Percentiles rank a stretch among this genome's conserved stretches.
Evolutionary conservation across 2,113 vertebrate species (phyloP).

Genomic region (Festucalex cinctus): DNA sequence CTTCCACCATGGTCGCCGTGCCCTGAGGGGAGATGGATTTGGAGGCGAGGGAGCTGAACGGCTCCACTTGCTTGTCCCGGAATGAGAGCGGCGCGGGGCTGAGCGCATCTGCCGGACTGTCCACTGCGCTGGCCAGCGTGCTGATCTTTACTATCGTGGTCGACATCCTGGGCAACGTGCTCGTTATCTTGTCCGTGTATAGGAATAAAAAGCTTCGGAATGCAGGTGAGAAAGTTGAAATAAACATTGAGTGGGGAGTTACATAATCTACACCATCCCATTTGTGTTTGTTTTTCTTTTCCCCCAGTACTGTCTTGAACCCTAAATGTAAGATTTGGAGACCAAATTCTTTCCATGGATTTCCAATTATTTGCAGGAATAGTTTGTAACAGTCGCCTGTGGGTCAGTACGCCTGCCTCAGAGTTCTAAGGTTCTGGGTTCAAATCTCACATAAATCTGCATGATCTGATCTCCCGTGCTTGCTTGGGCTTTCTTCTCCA

Average conservation of each 20-base stretch:
- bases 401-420: too few relatives aligned
- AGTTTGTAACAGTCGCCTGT: too few relatives aligned
- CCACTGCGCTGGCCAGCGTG: slow-evolving; percentile 74
- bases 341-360: too few relatives aligned
- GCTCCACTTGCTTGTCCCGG: slow-evolving; percentile 51
- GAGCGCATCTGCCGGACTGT: slow-evolving; percentile 54
- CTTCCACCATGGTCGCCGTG: slow-evolving; percentile 25
- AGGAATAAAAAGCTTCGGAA: slow-evolving; percentile 83
- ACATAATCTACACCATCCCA: not conserved
- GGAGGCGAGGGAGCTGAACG: slow-evolving; percentile 62
- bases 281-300: too few relatives aligned
- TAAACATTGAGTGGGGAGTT: not conserved
- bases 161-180: slow-evolving; percentile 78
- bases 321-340: too few relatives aligned
- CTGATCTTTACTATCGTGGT: slow-evolving; percentile 82
- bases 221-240: slow-evolving; percentile 65
- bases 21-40: slow-evolving; percentile 63
- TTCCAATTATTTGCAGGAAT: too few relatives aligned
- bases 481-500: not conserved
- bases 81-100: slow-evolving; percentile 44
- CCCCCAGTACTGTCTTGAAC: too few relatives aligned
- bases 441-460: not conserved
- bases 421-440: not conserved
- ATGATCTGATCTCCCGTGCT: not conserved
- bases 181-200: slow-evolving; percentile 79